phyloP scores from a whole-genome alignment of 1,140 invertebrate genomes.

The Lordiphosa collinella region DNA sequence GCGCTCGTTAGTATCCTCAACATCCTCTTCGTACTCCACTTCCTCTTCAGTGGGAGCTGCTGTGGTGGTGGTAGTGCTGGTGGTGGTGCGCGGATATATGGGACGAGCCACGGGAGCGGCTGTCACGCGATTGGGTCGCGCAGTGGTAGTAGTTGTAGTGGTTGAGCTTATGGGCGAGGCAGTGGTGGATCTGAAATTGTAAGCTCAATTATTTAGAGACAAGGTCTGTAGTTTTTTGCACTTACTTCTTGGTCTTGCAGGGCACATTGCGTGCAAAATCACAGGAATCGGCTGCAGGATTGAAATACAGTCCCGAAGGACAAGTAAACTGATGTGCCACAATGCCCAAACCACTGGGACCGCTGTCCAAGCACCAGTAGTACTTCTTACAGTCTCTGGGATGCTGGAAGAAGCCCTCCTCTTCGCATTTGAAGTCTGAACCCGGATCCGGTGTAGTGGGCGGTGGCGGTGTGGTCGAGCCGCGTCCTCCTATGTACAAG shows the following conservation, averaged over 20 bases:
- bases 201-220: background rate
- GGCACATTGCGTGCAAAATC: slow-evolving; percentile 94
- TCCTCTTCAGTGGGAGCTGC: slow-evolving; percentile 80
- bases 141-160: slow-evolving; percentile 67
- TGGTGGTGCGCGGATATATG: slow-evolving; percentile 75
- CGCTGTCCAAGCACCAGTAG: slow-evolving; percentile 95
- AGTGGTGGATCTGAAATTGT: slow-evolving; percentile 78
- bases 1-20: slow-evolving; percentile 80
- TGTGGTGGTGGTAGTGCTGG: slow-evolving; percentile 80
- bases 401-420: slow-evolving; percentile 96
- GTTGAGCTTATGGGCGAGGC: slow-evolving; percentile 81
- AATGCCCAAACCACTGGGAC: slow-evolving; percentile 92
- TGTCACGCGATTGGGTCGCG: slow-evolving; percentile 57
- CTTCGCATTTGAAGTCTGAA: slow-evolving; percentile 93
- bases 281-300: slow-evolving; percentile 94
- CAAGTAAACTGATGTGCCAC: slow-evolving; percentile 96
- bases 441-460: slow-evolving; percentile 94
- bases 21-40: slow-evolving; percentile 85
- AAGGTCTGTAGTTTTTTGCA: slow-evolving; percentile 31
- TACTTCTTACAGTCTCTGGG: slow-evolving; percentile 96
- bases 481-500: slow-evolving; percentile 79
- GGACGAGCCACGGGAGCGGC: slow-evolving; percentile 49
- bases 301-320: slow-evolving; percentile 94
- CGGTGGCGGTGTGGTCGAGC: slow-evolving; percentile 90
- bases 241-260: slow-evolving; percentile 83